Evolutionary conservation across 2,797 vertebrate genomes (phyloP), one percentile per base, ranked within the genome.

Genomic region (Pyrocephalus nanus): DNA sequence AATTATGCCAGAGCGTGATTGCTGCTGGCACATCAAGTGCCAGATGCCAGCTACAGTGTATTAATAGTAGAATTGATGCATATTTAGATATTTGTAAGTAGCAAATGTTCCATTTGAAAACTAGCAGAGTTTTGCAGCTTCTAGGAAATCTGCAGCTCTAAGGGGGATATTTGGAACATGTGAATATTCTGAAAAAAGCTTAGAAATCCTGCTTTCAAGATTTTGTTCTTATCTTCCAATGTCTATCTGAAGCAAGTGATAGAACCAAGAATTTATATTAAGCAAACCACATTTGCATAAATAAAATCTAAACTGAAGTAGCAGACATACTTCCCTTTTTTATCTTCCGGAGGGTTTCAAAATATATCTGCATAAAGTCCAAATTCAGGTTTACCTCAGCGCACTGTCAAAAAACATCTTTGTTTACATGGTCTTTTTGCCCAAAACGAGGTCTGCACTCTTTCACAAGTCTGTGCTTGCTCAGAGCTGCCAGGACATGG

Each of bases 81-180:
- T 95, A 96, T 96, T 95, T 95, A 96, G 86, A 85, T 86, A 93
- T 91, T 95, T 96, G 11, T 86, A 95, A 95, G 93, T 67, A 95
- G 76, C 71, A 92, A 96, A 87, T 73, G 51, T 76, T 88, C 30
- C 69, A 42, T 88, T 96, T 95, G 75, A 94, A 95, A 97, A 80
- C 64, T 80, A 94, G 53, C 36, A 61, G 64, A 81, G 47, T 95
- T 96, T 95, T 95, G 51, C 61, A 92, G 51, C 86, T 76, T 90
- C 57, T 70, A 78, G 91, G 40, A 93, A 96, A 96, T 86, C 38
- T 92, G 53, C 65, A 81, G 75, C 54, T 93, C 82, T 79, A 19
- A 88, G 61, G 45, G 8, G 74, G 40, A 60, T 87, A 61, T 62
- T 25, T 66, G 30, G 62, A 81, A 86, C 48, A 93, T 84, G 40